Conservation (phyloP, 2,888 invertebrate species). For the Hipparchia sbordonii region DNA sequence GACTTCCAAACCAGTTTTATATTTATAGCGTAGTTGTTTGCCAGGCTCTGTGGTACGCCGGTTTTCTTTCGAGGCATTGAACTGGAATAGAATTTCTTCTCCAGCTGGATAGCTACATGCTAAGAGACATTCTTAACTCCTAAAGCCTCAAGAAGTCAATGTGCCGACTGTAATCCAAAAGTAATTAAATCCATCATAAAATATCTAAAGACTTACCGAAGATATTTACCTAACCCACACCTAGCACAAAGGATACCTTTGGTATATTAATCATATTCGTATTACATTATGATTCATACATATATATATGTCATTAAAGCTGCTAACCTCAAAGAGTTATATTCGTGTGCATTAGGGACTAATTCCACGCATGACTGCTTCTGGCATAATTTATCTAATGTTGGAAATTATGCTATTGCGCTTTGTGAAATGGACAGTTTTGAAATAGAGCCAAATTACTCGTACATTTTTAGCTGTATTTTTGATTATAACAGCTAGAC, state of each 20-base stretch:
- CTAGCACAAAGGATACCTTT: too few species aligned
- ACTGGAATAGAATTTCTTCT: constrained; percentile 31
- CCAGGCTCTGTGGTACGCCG: constrained; percentile 18
- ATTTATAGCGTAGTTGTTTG: constrained; percentile 35
- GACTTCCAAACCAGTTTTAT: constrained; percentile 36
- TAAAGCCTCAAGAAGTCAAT: not conserved
- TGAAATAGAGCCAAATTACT: not conserved
- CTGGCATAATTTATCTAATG: not conserved
- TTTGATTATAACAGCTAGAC: too few species aligned
- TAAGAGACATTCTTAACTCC: constrained; percentile 25
- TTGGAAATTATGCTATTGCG: not conserved
- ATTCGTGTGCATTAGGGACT: not conserved
- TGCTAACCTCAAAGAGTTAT: not conserved
- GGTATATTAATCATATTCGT: too few species aligned
- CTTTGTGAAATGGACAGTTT: constrained; percentile 7
- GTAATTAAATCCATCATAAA: too few species aligned
- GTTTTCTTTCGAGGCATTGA: constrained; percentile 37
- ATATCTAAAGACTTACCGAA: too few species aligned
- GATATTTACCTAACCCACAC: too few species aligned
- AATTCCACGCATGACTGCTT: not conserved
- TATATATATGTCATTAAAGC: not conserved
- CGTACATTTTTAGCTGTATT: too few species aligned
- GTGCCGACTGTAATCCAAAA: too few species aligned
- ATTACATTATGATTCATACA: not conserved
- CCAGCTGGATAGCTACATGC: constrained; percentile 21